Evolutionary conservation across 2,888 invertebrate species (phyloP).

Genomic region (Lamproptera curius): DNA sequence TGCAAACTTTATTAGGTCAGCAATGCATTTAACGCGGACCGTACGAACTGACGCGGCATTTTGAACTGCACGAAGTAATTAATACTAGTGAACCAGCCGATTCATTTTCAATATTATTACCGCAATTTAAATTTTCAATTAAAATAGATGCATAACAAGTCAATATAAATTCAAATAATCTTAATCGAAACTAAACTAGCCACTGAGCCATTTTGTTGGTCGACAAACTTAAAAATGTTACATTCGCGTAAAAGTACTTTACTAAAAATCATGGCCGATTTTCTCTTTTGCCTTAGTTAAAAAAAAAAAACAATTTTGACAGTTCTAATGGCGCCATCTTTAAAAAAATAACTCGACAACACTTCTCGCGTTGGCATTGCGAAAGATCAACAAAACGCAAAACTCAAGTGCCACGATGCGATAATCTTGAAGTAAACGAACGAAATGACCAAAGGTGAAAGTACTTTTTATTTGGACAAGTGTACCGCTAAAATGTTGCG

Average conservation of each 20-base stretch:
- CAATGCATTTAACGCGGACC: constrained; percentile 49
- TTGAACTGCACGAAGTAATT: constrained; percentile 20
- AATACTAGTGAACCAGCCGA: constrained; percentile 1
- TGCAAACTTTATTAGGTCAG: constrained; percentile 55
- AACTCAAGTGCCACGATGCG: too few species aligned
- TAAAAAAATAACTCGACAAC: too few species aligned
- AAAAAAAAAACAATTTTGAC: not conserved
- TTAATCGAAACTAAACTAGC: too few species aligned
- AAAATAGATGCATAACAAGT: too few species aligned
- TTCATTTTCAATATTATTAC: constrained; percentile 4
- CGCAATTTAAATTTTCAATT: too few species aligned
- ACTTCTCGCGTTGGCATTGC: too few species aligned
- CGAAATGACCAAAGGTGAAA: constrained; percentile 58
- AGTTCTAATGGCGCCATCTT: too few species aligned
- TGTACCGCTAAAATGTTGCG: constrained; percentile 53
- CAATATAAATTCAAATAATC: too few species aligned
- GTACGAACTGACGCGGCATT: constrained; percentile 33
- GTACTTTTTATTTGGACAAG: constrained; percentile 55
- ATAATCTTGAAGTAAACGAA: constrained; percentile 42
- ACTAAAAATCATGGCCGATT: too few species aligned
- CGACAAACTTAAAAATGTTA: too few species aligned
- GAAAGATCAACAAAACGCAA: constrained; percentile 5
- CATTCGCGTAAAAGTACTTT: too few species aligned
- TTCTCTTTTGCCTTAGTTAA: not conserved
- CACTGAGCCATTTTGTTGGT: too few species aligned